Conservation (phyloP, 2,113 vertebrate species). For the Anolis carolinensis region DNA sequence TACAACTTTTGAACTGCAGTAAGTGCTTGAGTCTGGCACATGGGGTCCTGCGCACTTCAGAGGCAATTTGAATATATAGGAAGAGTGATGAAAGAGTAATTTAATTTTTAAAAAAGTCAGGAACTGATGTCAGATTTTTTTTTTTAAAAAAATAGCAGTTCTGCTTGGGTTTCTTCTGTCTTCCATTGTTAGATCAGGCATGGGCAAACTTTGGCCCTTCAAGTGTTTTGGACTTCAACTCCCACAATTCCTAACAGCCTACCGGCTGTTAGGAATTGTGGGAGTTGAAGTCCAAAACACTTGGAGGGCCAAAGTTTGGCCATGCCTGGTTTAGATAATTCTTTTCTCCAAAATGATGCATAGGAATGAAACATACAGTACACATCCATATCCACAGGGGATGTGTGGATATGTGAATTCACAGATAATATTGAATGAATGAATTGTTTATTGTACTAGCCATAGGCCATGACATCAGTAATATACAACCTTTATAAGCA, state of each 20-base stretch:
- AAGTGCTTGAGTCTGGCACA: background rate
- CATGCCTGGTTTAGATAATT: background rate
- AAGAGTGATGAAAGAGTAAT: background rate
- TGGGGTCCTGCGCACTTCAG: background rate
- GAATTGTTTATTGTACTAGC: too few species aligned
- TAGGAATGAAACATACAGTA: background rate
- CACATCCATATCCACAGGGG: too few species aligned
- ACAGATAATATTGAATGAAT: too few species aligned
- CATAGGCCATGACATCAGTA: too few species aligned
- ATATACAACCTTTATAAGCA: too few species aligned
- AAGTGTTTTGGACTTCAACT: too few species aligned
- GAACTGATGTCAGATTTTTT: background rate
- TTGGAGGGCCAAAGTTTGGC: too few species aligned
- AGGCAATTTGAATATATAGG: constrained; percentile 2
- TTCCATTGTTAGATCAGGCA: background rate
- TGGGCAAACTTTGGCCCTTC: too few species aligned
- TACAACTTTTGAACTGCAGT: background rate
- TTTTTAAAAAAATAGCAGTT: background rate
- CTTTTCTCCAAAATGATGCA: background rate
- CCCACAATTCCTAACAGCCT: too few species aligned
- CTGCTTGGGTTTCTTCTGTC: background rate
- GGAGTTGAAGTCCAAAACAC: too few species aligned
- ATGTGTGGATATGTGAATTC: too few species aligned
- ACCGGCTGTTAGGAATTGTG: too few species aligned
- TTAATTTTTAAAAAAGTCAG: background rate